Conservation (phyloP, 2,888 invertebrate genomes). For the Cyaniris semiargus region DNA sequence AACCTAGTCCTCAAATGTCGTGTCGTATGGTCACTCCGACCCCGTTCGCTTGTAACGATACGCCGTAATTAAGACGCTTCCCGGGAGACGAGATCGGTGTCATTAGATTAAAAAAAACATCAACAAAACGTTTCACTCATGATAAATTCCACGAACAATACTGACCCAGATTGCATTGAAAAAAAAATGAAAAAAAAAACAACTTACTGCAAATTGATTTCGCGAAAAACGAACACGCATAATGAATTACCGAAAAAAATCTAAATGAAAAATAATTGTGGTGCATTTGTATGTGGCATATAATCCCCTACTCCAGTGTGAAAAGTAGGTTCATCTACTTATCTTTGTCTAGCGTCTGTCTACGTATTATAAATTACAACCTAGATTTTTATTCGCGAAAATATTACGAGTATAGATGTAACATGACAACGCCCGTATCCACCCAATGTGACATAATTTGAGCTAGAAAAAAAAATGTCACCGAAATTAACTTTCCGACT, state of each 20-base stretch:
- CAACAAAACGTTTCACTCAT: conserved; percentile 47
- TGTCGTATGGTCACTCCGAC: conserved; percentile 41
- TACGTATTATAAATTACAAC: conserved; percentile 5
- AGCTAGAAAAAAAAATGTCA: background rate
- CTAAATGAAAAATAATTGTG: conserved; percentile 15
- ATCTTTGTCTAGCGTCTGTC: conserved; percentile 16
- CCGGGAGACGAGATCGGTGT: conserved; percentile 52
- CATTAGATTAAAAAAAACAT: conserved; percentile 51
- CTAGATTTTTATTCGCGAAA: conserved; percentile 10
- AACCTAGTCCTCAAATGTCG: background rate
- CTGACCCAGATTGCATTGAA: conserved; percentile 46
- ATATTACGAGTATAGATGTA: conserved; percentile 4
- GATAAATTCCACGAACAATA: conserved; percentile 49
- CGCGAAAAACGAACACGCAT: background rate
- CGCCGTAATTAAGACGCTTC: conserved; percentile 58
- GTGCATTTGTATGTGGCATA: conserved; percentile 4
- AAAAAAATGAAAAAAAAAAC: conserved; percentile 32
- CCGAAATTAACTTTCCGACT: background rate
- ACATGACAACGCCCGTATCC: background rate
- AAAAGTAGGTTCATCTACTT: background rate
- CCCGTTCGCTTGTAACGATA: conserved; percentile 53
- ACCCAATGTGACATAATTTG: background rate
- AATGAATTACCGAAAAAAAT: background rate
- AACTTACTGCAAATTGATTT: conserved; percentile 16
- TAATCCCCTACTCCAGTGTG: background rate